Conservation (phyloP, 2,888 invertebrate species). For the Meganola albula region DNA sequence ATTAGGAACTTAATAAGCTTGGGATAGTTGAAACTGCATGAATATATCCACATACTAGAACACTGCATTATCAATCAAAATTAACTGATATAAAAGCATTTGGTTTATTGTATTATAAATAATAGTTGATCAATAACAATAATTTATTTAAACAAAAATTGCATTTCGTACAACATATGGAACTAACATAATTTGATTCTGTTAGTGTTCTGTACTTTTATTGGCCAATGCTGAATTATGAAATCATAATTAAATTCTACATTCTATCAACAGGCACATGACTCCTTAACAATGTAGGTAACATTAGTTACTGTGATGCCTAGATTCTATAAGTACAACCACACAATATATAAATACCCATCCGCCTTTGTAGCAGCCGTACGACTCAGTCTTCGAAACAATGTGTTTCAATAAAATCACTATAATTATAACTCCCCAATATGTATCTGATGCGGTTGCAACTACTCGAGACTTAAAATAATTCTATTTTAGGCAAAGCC, state of each 20-base stretch:
- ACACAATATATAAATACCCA: constrained; percentile 34
- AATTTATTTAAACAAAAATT: too few species aligned
- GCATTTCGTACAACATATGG: too few species aligned
- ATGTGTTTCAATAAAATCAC: constrained; percentile 43
- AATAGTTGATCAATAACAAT: too few species aligned
- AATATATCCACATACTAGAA: constrained; percentile 34
- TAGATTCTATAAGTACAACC: constrained; percentile 36
- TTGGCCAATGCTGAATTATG: constrained; percentile 7
- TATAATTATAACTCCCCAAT: constrained; percentile 19
- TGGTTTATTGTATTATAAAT: too few species aligned
- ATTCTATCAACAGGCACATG: constrained; percentile 38
- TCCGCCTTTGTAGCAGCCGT: constrained; percentile 30
- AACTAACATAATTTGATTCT: too few species aligned
- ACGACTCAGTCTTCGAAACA: constrained; percentile 60
- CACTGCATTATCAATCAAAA: too few species aligned
- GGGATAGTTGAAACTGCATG: constrained; percentile 46
- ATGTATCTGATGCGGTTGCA: too few species aligned
- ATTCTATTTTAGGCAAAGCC: constrained; percentile 1
- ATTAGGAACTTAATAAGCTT: constrained; percentile 26
- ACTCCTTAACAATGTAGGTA: constrained; percentile 34
- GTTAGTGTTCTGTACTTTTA: constrained; percentile 7
- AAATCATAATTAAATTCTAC: too few species aligned
- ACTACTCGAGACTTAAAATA: too few species aligned
- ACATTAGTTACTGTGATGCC: constrained; percentile 43
- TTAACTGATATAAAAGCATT: too few species aligned